Evolutionary conservation across 2,888 invertebrate genomes (phyloP), one percentile per base, ranked within the genome.

Genomic region (Pyrrhosoma nymphula): DNA sequence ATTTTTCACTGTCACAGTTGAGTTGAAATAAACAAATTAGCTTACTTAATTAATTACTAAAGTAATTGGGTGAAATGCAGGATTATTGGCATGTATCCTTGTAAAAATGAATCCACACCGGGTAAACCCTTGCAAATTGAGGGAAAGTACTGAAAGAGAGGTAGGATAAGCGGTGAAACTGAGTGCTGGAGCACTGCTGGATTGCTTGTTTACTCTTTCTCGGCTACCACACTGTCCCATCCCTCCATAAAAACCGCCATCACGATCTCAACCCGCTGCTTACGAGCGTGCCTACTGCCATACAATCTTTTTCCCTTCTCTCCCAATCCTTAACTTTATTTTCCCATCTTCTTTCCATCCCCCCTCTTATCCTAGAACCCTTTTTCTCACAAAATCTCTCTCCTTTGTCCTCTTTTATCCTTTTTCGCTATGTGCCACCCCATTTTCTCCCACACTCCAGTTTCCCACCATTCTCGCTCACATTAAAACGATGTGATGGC

Each of bases 181-280:
- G 47, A 47, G n/a, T n/a, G 26, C 12, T 69, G 69, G 69, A 12
- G 69, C 47, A 47, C 47, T 60, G 69, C 8, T 69, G 69, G 69
- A 12, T n/a, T 4, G 69, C 69, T n/a, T 26, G 69, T 69, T 88
- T 88, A 47, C 39, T 47, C 30, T 0, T 39, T 20, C 47, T 1
- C 12, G 88, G 88, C 23, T 18, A 16, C 47, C 88, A 26, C 88
- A 39, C 10, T 26, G 39, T 18, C 47, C 39, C 39, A 18, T 18
- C 47, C 88, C 20, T 88, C 88, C 88, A 88, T 88, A 88, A 88
- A 88, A 88, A 47, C 88, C 88, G 20, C 88, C 88, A 88, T 88
- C 88, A 88, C 16, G 88, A 26, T 47, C 47, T 88, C 88, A 35
- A 88, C 18, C 1, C 39, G 39, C 39, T 20, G 16, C 82, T n/a